Evolutionary conservation across 1,140 invertebrate species (phyloP), one percentile per base, ranked within the genome.

Genomic region (Heliconius melpomene): DNA sequence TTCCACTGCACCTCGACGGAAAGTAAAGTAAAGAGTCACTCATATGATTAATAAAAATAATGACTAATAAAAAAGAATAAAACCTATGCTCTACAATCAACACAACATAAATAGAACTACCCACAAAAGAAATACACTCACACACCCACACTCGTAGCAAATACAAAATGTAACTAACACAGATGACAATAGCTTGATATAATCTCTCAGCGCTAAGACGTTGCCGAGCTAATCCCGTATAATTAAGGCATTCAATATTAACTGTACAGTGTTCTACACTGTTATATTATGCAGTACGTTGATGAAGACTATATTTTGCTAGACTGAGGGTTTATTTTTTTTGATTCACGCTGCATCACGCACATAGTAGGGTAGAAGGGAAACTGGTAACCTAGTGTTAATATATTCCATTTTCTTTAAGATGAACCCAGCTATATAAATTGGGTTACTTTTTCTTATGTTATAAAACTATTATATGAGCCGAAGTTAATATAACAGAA

Each of bases 171-270:
- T 76, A 66, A 66, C 23, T 29, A 66, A 29, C 23, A 60, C 57
- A 36, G n/a, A 74, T 66, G 72, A 57, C 54, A 79, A 76, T 40
- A 46, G 18, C 46, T 23, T 75, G 23, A 66, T 66, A 66, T 82
- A 79, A 82, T 82, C 74, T 75, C 74, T 50, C 23, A 75, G 78
- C 23, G 66, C 74, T 70, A 50, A 79, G 74, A 70, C 66, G 50
- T 52, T 52, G 7, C 38, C 57, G 26, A 75, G 75, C 50, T 79
- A 72, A 79, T 73, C 81, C 71, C 57, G 71, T 79, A 82, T 82
- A 82, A 82, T 82, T 82, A 82, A 77, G 57, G 78, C 66, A 79
- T 82, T 54, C 75, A 82, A 82, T 82, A 82, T 82, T 82, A 77
- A 82, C 74, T 71, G 32, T 77, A 77, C 23, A 57, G 72, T 71